Evolutionary conservation across 1,140 invertebrate species (phyloP).

Genomic region (Bombus confusus): DNA sequence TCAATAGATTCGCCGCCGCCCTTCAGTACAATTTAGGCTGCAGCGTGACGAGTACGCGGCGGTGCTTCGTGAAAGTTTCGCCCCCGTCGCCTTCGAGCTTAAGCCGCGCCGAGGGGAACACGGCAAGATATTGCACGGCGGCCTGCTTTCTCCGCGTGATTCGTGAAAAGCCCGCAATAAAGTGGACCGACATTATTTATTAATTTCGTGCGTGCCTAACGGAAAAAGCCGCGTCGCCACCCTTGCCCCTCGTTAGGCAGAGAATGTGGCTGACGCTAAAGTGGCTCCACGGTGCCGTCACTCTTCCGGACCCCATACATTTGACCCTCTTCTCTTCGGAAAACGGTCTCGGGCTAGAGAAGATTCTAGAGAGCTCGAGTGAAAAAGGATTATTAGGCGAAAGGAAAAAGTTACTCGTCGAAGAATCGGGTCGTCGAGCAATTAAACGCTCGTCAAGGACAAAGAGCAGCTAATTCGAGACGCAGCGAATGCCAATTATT

Average conservation of each 20-base stretch:
- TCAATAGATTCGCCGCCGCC: constrained; percentile 24
- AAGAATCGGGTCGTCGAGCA: neutral
- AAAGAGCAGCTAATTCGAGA: neutral
- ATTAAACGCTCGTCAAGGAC: neutral
- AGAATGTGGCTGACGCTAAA: neutral
- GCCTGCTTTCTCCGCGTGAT: constrained; percentile 22
- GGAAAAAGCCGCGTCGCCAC: constrained; percentile 12
- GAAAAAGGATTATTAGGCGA: neutral
- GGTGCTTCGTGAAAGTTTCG: constrained; percentile 57
- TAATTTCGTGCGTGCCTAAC: constrained; percentile 56
- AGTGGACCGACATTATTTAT: constrained; percentile 67
- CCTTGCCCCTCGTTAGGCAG: neutral
- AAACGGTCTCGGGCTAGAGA: too few species aligned
- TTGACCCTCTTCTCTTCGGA: neutral
- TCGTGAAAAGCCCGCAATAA: constrained; percentile 64
- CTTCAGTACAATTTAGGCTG: neutral
- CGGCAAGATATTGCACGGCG: constrained; percentile 47
- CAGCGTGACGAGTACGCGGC: neutral
- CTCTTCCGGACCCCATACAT: neutral
- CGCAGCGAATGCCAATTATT: neutral
- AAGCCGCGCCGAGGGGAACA: constrained; percentile 52
- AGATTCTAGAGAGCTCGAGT: too few species aligned
- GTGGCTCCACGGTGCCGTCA: neutral
- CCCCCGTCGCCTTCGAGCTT: constrained; percentile 49
- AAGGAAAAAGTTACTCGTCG: neutral